Base-by-base conservation (phyloP, 1,140 invertebrate species). In the Drosophila mauritiana region DNA sequence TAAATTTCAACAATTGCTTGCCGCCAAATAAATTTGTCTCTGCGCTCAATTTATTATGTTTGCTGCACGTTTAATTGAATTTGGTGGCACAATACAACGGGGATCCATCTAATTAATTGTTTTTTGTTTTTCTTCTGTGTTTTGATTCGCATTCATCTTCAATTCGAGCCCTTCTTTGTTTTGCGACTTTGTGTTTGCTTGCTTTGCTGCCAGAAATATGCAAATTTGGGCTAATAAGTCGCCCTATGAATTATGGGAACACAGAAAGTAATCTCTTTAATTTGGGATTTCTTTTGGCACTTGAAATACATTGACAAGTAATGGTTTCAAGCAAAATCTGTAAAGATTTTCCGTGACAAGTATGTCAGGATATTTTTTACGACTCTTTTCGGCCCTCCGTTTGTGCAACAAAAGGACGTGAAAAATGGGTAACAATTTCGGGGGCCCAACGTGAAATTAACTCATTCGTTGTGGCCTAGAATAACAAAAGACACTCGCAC, bases 371-470 rank as follows among this genome's bases (percentile, higher is more conserved):
- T 59, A 46, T 54, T 73, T 72, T 70, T 79, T 42, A 37, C 64
- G 72, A 8, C 39, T 36, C 56, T 68, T 80, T 73, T 51, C 40
- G 42, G 63, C 27, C 49, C 59, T 54, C 6, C 43, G 43, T 36
- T 69, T 36, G 27, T 63, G 57, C 51, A 77, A 70, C 67, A 61
- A 59, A 79, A 45, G 49, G 52, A 64, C 59, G 67, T 86, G 65
- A 88, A 57, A 86, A 86, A 86, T 79, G 83, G 55, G 56, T 27
- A 52, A 61, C 61, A 79, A 64, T 78, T 78, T 88, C 36, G 58
- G 70, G 39, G 61, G 45, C 75, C 75, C 73, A 72, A 88, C 82
- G 78, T 85, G 59, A 88, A 88, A 85, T 85, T 82, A 85, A 85
- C 82, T 88, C 83, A 85, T 85, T 85, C 78, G 65, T 88, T 85